These are phyloP conservation scores for Nephrotoma flavescens DNA, from an alignment of 2,888 invertebrate species.

Conservation along the genomic window DNA sequence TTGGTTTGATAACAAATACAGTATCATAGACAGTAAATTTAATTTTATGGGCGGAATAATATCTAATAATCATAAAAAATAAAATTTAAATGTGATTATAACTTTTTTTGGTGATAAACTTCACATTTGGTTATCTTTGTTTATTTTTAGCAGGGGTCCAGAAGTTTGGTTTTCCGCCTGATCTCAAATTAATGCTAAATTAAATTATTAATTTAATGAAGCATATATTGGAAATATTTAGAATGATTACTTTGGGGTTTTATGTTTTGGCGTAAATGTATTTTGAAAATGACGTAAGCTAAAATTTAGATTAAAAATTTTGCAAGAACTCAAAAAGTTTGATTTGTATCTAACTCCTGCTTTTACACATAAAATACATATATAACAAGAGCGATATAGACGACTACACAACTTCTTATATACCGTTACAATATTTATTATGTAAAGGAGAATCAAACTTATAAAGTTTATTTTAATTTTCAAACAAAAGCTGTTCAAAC, in stretches of 20 bases:
- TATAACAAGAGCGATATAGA: neutral
- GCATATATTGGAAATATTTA: neutral
- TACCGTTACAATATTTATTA: neutral
- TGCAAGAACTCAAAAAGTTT: neutral
- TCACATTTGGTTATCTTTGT: neutral
- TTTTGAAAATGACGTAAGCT: neutral
- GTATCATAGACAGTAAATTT: neutral
- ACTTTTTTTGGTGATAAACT: neutral
- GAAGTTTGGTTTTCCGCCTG: neutral
- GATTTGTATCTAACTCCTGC: neutral
- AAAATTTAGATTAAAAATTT: neutral
- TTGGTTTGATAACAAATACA: neutral
- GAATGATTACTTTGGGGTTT: neutral
- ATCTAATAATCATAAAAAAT: neutral
- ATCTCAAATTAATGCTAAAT: neutral
- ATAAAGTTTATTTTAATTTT: neutral
- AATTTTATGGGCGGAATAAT: neutral
- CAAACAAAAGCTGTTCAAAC: neutral
- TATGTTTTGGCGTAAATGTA: neutral
- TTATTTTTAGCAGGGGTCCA: neutral
- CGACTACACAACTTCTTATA: neutral
- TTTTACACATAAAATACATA: neutral
- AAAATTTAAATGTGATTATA: neutral
- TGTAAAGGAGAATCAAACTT: neutral
- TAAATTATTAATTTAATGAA: neutral